These are phyloP conservation scores for Cirrhinus mrigala DNA, from an alignment of 2,797 vertebrate species.

Conservation along the genomic window DNA sequence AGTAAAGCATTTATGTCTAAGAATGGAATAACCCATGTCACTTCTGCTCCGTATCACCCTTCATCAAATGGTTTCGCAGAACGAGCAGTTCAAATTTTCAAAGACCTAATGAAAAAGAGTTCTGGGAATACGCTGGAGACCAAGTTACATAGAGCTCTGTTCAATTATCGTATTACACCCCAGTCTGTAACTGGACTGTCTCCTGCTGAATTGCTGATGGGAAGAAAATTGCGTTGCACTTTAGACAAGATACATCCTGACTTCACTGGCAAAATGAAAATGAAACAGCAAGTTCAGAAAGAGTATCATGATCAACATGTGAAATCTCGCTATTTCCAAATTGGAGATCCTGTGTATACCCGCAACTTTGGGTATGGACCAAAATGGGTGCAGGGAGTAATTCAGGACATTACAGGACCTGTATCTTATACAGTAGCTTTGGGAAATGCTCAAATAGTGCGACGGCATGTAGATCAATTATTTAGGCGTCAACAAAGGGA, in stretches of 20 bases:
- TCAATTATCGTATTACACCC: conserved; percentile 44
- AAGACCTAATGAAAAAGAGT: not conserved
- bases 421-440: conserved; percentile 43
- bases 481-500: not conserved
- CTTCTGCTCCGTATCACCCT: not conserved
- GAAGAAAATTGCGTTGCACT: conserved; percentile 21
- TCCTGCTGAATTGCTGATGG: conserved; percentile 37
- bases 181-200: conserved; percentile 37
- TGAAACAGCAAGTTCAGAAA: not conserved
- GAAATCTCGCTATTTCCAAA: not conserved
- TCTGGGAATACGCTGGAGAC: not conserved
- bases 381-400: conserved; percentile 45
- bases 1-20: not conserved
- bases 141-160: conserved; percentile 4
- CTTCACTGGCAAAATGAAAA: conserved; percentile 10
- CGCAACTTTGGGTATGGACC: conserved; percentile 50
- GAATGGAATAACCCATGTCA: not conserved
- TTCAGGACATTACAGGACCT: conserved; percentile 44
- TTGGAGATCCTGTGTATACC: conserved; percentile 30
- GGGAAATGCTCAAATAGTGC: conserved; percentile 33
- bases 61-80: not conserved
- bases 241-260: conserved; percentile 39
- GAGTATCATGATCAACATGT: not conserved
- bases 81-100: not conserved
- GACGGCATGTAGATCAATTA: conserved; percentile 49